A percentile compares a stretch with the other conserved stretches of the same genome.
These are phyloP conservation scores for Drosophila seguyi DNA, from an alignment of 1,140 invertebrate species.

Conservation along the genomic window DNA sequence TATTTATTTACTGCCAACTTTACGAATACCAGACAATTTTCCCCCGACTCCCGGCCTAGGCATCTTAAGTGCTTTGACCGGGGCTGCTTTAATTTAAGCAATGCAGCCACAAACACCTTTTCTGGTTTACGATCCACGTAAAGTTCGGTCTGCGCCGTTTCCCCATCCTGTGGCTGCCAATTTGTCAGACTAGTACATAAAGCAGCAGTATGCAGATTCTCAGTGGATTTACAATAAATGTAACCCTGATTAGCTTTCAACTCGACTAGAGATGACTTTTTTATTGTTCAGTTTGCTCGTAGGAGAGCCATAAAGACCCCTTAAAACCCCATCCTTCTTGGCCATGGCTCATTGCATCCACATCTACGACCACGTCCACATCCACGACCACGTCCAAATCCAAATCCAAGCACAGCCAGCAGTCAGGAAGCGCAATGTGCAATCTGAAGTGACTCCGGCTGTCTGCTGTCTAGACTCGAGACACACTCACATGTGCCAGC, in stretches of 20 bases:
- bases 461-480: slow-evolving; percentile 76
- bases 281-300: slow-evolving; percentile 26
- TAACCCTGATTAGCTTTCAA: slow-evolving; percentile 33
- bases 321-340: slow-evolving; percentile 34
- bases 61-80: slow-evolving; percentile 46
- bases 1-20: slow-evolving; percentile 63
- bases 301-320: slow-evolving; percentile 9
- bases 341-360: slow-evolving; percentile 44
- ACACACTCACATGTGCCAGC: slow-evolving; percentile 75
- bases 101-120: slow-evolving; percentile 38
- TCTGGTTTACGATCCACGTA: slow-evolving; percentile 29
- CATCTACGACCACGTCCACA: slow-evolving; percentile 3
- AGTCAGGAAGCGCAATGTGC: slow-evolving; percentile 81
- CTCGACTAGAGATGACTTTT: slow-evolving; percentile 23
- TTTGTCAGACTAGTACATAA: slow-evolving; percentile 29
- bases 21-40: slow-evolving; percentile 32
- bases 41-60: slow-evolving; percentile 5
- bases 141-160: slow-evolving; percentile 12
- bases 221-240: slow-evolving; percentile 36
- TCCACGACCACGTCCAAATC: not conserved
- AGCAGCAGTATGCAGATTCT: slow-evolving; percentile 29
- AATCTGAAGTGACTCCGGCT: slow-evolving; percentile 80
- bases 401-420: slow-evolving; percentile 10
- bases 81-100: slow-evolving; percentile 28
- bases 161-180: slow-evolving; percentile 18